A percentile compares a stretch with the other conserved stretches of the same genome.
These are phyloP conservation scores for Drosophila stalkeri DNA, from an alignment of 2,888 invertebrate genomes.

Conservation along the genomic window DNA sequence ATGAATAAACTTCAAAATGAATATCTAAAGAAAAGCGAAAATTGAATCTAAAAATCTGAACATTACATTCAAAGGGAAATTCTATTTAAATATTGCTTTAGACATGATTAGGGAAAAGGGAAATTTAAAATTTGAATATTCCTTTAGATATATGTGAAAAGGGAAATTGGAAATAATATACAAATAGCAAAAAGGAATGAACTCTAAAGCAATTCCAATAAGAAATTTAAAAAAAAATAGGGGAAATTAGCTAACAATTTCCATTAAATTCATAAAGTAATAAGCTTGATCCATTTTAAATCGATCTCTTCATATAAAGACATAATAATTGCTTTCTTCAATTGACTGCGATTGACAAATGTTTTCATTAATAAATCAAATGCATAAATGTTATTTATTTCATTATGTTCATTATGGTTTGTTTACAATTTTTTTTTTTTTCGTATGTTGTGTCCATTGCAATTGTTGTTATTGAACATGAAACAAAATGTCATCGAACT, in stretches of 20 bases:
- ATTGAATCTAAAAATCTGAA: too few relatives aligned
- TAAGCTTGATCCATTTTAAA: neutral
- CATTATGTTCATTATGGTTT: neutral
- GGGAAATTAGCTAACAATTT: too few relatives aligned
- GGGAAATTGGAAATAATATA: too few relatives aligned
- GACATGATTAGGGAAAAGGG: too few relatives aligned
- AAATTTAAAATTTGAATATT: too few relatives aligned
- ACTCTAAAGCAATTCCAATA: too few relatives aligned
- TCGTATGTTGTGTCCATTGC: constrained; percentile 23
- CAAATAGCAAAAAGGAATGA: too few relatives aligned
- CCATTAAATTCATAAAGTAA: neutral
- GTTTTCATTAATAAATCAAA: constrained; percentile 3
- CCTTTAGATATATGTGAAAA: too few relatives aligned
- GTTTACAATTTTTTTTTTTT: constrained; percentile 26
- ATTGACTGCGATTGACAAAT: neutral
- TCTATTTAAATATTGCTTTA: too few relatives aligned
- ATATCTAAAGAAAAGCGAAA: too few relatives aligned
- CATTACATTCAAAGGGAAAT: too few relatives aligned
- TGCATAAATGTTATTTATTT: neutral
- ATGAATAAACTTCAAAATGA: too few relatives aligned
- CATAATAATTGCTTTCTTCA: neutral
- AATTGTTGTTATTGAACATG: constrained; percentile 73
- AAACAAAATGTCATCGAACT: constrained; percentile 71
- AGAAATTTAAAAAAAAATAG: neutral
- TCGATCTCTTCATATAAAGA: neutral